A percentile compares a stretch with the other conserved stretches of the same genome.
Conservation (phyloP, 64 coral and sea anemone species). For the Montipora capricornis region DNA sequence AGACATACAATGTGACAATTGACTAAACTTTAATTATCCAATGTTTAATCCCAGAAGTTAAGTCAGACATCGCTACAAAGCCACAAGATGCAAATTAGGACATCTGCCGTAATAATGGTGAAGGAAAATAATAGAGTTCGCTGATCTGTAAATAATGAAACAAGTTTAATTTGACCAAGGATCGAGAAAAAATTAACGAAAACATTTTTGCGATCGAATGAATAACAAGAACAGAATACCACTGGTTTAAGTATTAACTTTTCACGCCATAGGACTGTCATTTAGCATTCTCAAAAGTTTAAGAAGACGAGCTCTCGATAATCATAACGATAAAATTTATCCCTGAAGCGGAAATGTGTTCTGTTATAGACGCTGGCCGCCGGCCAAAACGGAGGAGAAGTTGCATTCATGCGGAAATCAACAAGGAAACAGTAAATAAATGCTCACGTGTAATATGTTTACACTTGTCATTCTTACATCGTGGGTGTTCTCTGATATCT, state of each 20-base stretch:
- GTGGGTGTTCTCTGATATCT: not conserved
- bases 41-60: not conserved
- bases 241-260: slow-evolving; percentile 28
- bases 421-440: slow-evolving; percentile 20
- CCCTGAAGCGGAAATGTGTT: not conserved
- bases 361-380: not conserved
- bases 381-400: not conserved
- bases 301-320: slow-evolving; percentile 12
- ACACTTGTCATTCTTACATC: slow-evolving; percentile 19
- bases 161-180: not conserved
- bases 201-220: not conserved
- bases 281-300: not conserved
- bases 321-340: slow-evolving; percentile 42
- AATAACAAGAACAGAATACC: not conserved
- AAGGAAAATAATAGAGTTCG: not conserved
- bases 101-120: not conserved
- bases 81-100: not conserved
- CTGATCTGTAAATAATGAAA: not conserved
- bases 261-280: not conserved
- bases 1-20: not conserved
- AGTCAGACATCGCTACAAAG: not conserved
- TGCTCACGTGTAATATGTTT: not conserved
- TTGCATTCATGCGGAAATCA: not conserved
- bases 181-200: not conserved
- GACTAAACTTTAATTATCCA: not conserved